Evolutionary conservation across 1,140 invertebrate genomes (phyloP), one percentile per base, ranked within the genome.

Genomic region (Hormaphis cornu): DNA sequence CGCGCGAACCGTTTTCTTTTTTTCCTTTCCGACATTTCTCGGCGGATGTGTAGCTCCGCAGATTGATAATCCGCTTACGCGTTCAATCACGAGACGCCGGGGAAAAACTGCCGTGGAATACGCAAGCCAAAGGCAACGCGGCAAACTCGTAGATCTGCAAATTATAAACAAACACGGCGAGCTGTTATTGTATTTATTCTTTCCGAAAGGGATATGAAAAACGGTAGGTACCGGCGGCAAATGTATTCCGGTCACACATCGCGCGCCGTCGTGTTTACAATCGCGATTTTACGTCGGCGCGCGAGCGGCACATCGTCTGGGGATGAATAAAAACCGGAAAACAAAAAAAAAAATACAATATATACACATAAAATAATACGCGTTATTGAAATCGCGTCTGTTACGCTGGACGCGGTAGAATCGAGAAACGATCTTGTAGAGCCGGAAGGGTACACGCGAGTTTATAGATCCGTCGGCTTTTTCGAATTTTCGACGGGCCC

Each of bases 131-230:
- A 66, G 61, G 48, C 61, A 66, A 66, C 61, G 50, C 14, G 12
- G n/a, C n/a, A 16, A 16, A 16, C 18, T 66, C 50, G 35, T 66
- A 66, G 61, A 48, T 48, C 42, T 66, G 40, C 28, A 48, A 66
- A 66, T 66, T 66, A 66, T 66, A 66, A 66, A 66, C 61, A 66
- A 66, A 66, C 61, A 66, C 24, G n/a, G 44, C 61, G 24, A 48
- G 59, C 50, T 66, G 59, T 66, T 66, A 50, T 66, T 66, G 61
- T 50, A 66, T 66, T 48, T 66, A 26, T 66, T 46, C n/a, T 33
- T 66, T 35, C 28, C 12, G 24, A 48, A 48, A 66, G 50, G 42
- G 44, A 46, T 20, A 18, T n/a, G n/a, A n/a, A 35, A 33, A 66
- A 66, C 28, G 16, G n/a, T n/a, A n/a, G n/a, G n/a, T n/a, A n/a